Evolutionary conservation across 2,888 invertebrate species (phyloP).

Genomic region (Drosophila sordidula): DNA sequence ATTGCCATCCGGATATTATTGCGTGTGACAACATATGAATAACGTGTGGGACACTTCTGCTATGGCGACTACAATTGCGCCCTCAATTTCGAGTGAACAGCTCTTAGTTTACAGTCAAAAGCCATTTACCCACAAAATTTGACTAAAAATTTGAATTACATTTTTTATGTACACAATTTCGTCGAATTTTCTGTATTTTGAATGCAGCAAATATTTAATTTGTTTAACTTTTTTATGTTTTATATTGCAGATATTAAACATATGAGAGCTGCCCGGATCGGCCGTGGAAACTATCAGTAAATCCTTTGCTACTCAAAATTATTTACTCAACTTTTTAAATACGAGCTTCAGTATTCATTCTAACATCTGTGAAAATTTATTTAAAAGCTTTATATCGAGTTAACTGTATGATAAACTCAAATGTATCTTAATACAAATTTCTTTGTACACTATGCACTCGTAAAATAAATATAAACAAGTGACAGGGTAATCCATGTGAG

Average conservation of each 20-base stretch:
- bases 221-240: not conserved
- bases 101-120: slow-evolving; percentile 1
- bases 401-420: too few species aligned
- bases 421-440: too few species aligned
- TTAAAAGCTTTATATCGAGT: too few species aligned
- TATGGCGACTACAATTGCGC: slow-evolving; percentile 11
- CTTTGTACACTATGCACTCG: too few species aligned
- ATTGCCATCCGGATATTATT: slow-evolving; percentile 58
- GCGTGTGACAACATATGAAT: slow-evolving; percentile 29
- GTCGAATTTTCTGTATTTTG: not conserved
- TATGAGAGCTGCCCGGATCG: too few species aligned
- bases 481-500: too few species aligned
- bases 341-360: too few species aligned
- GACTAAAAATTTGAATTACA: not conserved
- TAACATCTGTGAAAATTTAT: too few species aligned
- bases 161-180: not conserved
- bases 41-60: slow-evolving; percentile 7
- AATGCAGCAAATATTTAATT: not conserved
- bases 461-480: too few species aligned
- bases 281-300: too few species aligned
- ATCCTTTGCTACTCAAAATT: too few species aligned
- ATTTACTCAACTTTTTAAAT: too few species aligned
- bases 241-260: not conserved
- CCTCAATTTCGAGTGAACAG: slow-evolving; percentile 1
- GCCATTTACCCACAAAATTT: not conserved